Evolutionary conservation across 1,140 invertebrate species (phyloP), one percentile per base, ranked within the genome.

Genomic region (Magallana ariakensis): DNA sequence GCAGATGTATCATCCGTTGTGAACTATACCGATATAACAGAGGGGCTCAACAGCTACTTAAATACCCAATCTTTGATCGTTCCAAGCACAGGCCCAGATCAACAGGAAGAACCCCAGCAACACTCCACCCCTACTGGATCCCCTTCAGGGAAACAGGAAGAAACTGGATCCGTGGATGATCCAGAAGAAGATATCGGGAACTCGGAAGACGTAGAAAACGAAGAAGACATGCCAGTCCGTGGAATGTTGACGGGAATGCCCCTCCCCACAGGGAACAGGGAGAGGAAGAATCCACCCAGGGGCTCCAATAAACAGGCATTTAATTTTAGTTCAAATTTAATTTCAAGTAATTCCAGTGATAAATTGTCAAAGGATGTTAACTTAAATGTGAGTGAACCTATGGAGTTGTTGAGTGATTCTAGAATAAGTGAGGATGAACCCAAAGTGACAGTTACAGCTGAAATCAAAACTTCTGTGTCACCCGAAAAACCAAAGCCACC

Each of bases 11-110:
- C 55, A 16, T 83, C 84, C 16, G 15, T 82, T 26, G 75, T 66
- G 11, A 87, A 81, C 58, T 57, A 87, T 56, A 83, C 87, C 1
- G 89, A 89, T 55, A 80, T 89, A 15, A 89, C 89, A 82, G 87
- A 83, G 15, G 87, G 89, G 10, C 82, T 89, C 22, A 57, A 86
- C 15, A 33, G 83, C 13, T 89, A 89, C 56, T 57, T 89, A 54
- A 83, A 87, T 56, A 84, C 86, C 57, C 89, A 89, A 33, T 89
- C 88, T 70, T 80, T 60, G 46, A 62, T 89, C 1, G 66, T 89
- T 15, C 84, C 84, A 15, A 62, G 80, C 62, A 53, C 82, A 54
- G 81, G 22, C 80, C 62, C 53, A 56, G 56, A 83, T 13, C 8
- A 55, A 56, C 26, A 62, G 11, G 26, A 46, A 19, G 56, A 56